A percentile compares a stretch with the other conserved stretches of the same genome.
phyloP scores from a whole-genome alignment of 2,888 invertebrate species.

The Scrobipalpa costella region DNA sequence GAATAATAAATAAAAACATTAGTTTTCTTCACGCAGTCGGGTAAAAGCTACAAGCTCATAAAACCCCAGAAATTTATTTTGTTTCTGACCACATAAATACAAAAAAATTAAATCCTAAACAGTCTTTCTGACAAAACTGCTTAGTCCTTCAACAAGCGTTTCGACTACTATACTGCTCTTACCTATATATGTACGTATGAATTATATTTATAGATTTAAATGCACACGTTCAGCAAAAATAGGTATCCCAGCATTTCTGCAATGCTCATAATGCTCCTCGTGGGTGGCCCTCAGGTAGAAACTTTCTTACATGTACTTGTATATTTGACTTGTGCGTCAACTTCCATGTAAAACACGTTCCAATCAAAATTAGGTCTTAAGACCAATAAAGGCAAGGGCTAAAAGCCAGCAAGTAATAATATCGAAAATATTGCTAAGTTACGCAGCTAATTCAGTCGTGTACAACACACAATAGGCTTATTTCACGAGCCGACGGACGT shows the following conservation, averaged over 20 bases:
- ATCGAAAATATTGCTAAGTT: conserved; percentile 64
- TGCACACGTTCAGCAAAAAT: conserved; percentile 41
- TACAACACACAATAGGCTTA: conserved; percentile 71
- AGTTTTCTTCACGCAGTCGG: too few species aligned
- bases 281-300: conserved; percentile 69
- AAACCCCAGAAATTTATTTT: too few species aligned
- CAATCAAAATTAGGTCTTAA: conserved; percentile 65
- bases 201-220: not conserved
- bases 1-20: too few species aligned
- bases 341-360: conserved; percentile 51
- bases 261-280: conserved; percentile 48
- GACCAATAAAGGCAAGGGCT: conserved; percentile 44
- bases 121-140: not conserved
- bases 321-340: conserved; percentile 65
- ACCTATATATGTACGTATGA: not conserved
- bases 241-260: conserved; percentile 32
- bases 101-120: not conserved
- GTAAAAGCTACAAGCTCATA: too few species aligned
- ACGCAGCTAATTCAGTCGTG: conserved; percentile 67
- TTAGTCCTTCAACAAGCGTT: not conserved
- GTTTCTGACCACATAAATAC: too few species aligned
- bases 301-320: conserved; percentile 61
- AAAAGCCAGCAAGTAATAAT: conserved; percentile 51
- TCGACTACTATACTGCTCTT: not conserved
- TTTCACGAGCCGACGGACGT: conserved; percentile 74